Percentiles rank a stretch among this genome's conserved stretches.
Conservation (phyloP, 2,113 vertebrate species). For the Dasypus novemcinctus region DNA sequence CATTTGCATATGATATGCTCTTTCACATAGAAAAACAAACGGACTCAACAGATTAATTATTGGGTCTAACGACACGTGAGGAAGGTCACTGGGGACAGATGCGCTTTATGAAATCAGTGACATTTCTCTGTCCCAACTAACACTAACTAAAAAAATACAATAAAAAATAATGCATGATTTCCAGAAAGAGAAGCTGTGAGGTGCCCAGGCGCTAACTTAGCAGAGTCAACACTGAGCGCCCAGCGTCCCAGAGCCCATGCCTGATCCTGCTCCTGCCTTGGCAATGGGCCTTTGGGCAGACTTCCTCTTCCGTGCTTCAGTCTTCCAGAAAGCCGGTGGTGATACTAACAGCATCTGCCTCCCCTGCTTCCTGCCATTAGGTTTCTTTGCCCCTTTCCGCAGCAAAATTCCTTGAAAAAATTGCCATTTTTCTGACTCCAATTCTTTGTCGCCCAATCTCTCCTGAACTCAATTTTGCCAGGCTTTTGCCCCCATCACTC, state of each 20-base stretch:
- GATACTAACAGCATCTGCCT: accelerated
- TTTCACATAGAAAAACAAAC: accelerated
- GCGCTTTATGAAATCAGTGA: background rate
- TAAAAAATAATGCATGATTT: background rate
- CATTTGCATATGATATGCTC: no score
- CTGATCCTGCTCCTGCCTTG: no score
- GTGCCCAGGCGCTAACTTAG: background rate
- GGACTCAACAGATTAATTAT: background rate
- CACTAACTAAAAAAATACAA: no score
- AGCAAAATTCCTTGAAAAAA: no score
- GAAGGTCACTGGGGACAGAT: no score
- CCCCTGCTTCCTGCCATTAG: accelerated
- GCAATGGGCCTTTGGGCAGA: no score
- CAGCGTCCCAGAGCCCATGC: background rate
- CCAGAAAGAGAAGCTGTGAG: background rate
- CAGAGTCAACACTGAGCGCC: no score
- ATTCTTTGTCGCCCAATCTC: no score
- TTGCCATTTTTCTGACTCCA: accelerated
- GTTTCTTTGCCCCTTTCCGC: background rate
- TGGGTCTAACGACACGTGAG: background rate
- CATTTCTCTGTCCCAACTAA: background rate
- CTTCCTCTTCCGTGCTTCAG: accelerated
- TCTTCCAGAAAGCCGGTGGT: background rate
- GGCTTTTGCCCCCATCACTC: no score
- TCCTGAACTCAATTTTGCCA: background rate